Evolutionary conservation across 1,140 invertebrate genomes (phyloP).

Genomic region (Microplitis demolitor): DNA sequence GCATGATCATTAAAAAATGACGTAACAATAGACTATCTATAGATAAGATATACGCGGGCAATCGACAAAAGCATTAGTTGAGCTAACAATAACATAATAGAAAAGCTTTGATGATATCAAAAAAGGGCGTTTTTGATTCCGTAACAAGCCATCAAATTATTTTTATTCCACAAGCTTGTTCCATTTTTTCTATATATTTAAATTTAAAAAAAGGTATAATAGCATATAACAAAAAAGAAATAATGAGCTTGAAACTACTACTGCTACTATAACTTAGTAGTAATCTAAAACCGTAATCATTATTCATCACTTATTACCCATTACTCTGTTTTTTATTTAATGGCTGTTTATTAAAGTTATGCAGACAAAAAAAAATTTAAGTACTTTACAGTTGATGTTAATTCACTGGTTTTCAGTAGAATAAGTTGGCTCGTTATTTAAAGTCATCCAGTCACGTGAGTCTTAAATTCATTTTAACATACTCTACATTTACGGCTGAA

Average conservation of each 20-base stretch:
- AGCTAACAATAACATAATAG: neutral
- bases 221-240: too few species aligned
- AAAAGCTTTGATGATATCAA: neutral
- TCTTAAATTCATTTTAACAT: conserved; percentile 15
- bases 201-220: too few species aligned
- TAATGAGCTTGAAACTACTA: too few species aligned
- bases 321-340: too few species aligned
- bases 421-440: neutral
- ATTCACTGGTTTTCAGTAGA: neutral
- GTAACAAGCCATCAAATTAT: neutral
- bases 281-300: too few species aligned
- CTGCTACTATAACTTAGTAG: too few species aligned
- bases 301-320: too few species aligned
- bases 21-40: neutral
- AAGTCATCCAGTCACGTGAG: neutral
- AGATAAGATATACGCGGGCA: neutral
- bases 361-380: too few species aligned
- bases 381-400: neutral
- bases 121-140: neutral
- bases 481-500: neutral
- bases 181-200: neutral
- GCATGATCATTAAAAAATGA: too few species aligned
- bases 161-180: neutral
- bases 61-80: conserved; percentile 9
- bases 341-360: too few species aligned